Base-by-base conservation (phyloP, 2,113 vertebrate genomes). In the Pipa parva region DNA sequence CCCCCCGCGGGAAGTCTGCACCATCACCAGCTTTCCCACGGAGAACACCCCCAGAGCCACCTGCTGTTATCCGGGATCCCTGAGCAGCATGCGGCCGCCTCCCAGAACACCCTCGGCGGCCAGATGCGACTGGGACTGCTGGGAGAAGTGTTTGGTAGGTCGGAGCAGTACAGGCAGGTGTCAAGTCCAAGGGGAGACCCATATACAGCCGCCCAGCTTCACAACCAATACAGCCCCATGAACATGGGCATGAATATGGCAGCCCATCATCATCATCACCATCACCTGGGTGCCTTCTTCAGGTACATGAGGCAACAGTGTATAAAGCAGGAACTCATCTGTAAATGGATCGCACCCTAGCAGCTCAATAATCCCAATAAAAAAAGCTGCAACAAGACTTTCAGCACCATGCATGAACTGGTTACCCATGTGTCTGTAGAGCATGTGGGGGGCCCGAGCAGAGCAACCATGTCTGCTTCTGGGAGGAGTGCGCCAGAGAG, bases 391-490 rank as follows among this genome's bases (percentile, higher is more conserved):
- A 94, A 93, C 17, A 94, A 95, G 85, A 97, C 95, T 76, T 98
- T 93, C 88, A 90, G 93, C 85, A 98, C 94, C 80, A 98, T 98
- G 95, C 95, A 97, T 86, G 95, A 97, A 75, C 88, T 98, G 84
- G 95, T 97, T 70, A 95, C 89, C 88, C 95, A 98, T 88, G 95
- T 98, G 85, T 97, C 94, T 59, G 94, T 98, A 85, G 95, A 98
- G 87, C 95, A 98, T 79, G 95, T 98, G 95, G 95, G 58, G 95
- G 95, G 82, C 94, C 95, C 13, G 95, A 98, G 88, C 95, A 98
- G 82, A 95, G 92, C 86, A 89, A 73, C 74, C 95, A 98, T 85
- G 85, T 98, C 85, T 98, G 95, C 74, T 94, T 90, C 76, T 97
- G 95, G 95, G 93, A 98, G 87, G 95, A 98, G 78, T 97, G 95